Percentiles rank a stretch among this genome's conserved stretches.
phyloP scores from a whole-genome alignment of 2,888 invertebrate species.

The Rhopalosiphum nymphaeae region DNA sequence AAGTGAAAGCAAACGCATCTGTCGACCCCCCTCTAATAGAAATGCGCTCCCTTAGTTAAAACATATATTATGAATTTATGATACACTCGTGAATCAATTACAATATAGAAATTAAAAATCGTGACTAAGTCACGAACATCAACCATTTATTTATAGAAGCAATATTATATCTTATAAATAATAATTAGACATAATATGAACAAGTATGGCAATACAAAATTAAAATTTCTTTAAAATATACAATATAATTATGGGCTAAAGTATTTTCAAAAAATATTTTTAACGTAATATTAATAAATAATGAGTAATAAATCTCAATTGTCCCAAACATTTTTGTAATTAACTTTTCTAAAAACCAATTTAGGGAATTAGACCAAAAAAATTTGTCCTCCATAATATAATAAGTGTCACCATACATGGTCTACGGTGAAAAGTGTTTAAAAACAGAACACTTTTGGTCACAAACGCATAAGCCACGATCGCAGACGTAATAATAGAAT shows the following conservation, averaged over 20 bases:
- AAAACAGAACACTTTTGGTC: background rate
- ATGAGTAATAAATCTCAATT: background rate
- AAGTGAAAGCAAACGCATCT: too few species aligned
- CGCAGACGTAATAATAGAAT: too few species aligned
- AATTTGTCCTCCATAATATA: background rate
- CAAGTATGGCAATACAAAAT: background rate
- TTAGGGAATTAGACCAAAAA: background rate
- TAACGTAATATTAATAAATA: background rate
- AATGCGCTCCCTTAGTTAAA: too few species aligned
- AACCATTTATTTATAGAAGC: background rate
- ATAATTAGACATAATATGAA: background rate
- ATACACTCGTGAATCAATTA: background rate
- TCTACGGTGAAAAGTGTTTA: background rate
- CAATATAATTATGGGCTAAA: too few species aligned
- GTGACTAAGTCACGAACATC: background rate
- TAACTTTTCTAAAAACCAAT: background rate
- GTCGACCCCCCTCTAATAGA: too few species aligned
- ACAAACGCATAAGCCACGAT: background rate
- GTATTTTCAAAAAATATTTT: background rate
- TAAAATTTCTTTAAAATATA: background rate
- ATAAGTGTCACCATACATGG: background rate
- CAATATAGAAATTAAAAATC: background rate
- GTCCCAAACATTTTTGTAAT: background rate
- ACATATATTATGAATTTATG: too few species aligned
- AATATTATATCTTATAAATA: background rate